Conservation (phyloP, 2,888 invertebrate genomes). For the Eristalis arbustorum region DNA sequence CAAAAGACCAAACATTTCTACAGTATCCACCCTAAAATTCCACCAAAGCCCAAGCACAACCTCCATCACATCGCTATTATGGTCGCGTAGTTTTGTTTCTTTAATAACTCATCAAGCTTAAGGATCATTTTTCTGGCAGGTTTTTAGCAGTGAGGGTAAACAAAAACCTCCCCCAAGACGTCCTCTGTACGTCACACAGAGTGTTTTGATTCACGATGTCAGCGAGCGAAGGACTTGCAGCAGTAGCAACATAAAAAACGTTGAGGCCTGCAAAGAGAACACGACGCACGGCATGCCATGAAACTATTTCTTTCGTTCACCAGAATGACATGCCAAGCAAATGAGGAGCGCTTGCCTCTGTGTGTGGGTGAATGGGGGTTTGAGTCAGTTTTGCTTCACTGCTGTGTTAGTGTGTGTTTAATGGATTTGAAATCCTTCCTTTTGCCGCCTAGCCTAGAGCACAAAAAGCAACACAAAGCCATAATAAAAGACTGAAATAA, state of each 20-base stretch:
- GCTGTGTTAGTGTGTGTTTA: slow-evolving; percentile 17
- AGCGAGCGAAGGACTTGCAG: not conserved
- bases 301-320: slow-evolving; percentile 35
- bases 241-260: slow-evolving; percentile 24
- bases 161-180: not conserved
- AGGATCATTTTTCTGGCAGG: slow-evolving; percentile 45
- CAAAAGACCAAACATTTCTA: not conserved
- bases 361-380: not conserved
- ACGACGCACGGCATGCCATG: slow-evolving; percentile 9
- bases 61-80: not conserved
- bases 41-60: not conserved
- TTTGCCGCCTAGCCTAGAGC: slow-evolving; percentile 44
- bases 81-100: not conserved
- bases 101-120: slow-evolving; percentile 43
- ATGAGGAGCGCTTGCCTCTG: slow-evolving; percentile 6
- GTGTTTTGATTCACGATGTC: not conserved
- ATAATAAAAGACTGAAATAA: slow-evolving; percentile 16
- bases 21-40: not conserved
- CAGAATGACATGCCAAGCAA: slow-evolving; percentile 51
- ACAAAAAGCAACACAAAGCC: slow-evolving; percentile 38
- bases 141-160: not conserved
- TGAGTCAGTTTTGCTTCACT: slow-evolving; percentile 1
- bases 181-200: not conserved
- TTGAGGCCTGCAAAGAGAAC: slow-evolving; percentile 30
- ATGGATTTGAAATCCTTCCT: slow-evolving; percentile 46